Conservation (phyloP, 2,888 invertebrate species). For the Diarsia brunnea region DNA sequence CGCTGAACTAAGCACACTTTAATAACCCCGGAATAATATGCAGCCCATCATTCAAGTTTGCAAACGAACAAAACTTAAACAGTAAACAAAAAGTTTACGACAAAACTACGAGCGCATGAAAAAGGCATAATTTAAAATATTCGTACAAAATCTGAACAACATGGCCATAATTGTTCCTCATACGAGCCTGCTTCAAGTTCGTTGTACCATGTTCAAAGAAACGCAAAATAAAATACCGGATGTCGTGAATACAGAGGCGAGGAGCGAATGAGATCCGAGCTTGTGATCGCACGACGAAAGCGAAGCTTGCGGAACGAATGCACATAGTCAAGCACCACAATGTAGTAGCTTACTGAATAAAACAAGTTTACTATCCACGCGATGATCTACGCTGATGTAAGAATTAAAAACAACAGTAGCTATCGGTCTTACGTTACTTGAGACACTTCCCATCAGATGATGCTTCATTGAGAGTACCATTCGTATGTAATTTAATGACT, state of each 20-base stretch:
- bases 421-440: constrained; percentile 13
- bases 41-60: constrained; percentile 27
- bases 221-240: constrained; percentile 83
- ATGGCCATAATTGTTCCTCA: constrained; percentile 66
- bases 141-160: constrained; percentile 54
- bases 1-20: constrained; percentile 48
- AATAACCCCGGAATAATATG: constrained; percentile 43
- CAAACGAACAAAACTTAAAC: constrained; percentile 20
- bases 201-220: constrained; percentile 72
- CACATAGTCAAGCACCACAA: constrained; percentile 67
- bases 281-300: constrained; percentile 76
- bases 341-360: constrained; percentile 68
- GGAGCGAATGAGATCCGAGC: constrained; percentile 77
- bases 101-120: constrained; percentile 31
- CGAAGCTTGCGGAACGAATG: constrained; percentile 83
- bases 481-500: constrained; percentile 23
- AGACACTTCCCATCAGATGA: constrained; percentile 22
- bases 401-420: constrained; percentile 54
- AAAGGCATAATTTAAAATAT: constrained; percentile 45
- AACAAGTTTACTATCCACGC: constrained; percentile 61
- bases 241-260: constrained; percentile 80
- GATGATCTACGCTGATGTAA: constrained; percentile 56
- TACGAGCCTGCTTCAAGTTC: constrained; percentile 69
- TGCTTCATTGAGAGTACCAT: constrained; percentile 28
- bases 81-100: constrained; percentile 35